phyloP scores from a whole-genome alignment of 2,888 invertebrate species.

The Eupelmus urozonus region DNA sequence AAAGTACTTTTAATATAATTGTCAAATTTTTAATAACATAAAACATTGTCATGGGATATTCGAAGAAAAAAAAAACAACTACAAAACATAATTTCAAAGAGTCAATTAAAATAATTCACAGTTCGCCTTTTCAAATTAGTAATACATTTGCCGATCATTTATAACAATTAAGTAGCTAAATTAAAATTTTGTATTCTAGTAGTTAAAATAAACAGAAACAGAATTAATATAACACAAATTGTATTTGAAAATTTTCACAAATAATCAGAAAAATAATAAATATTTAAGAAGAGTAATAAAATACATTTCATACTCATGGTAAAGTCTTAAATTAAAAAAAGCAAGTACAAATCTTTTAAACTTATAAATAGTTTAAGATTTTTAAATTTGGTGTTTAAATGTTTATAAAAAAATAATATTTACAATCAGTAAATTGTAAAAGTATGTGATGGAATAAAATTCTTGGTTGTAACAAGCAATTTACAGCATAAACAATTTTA shows the following conservation, averaged over 20 bases:
- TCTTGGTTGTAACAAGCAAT: not conserved
- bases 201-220: no score
- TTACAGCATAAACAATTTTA: not conserved
- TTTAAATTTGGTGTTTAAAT: constrained; percentile 11
- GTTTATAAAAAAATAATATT: not conserved
- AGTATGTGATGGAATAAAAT: not conserved
- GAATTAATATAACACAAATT: no score
- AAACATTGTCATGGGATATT: not conserved
- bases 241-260: no score
- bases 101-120: constrained; percentile 15
- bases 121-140: no score
- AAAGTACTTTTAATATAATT: constrained; percentile 15
- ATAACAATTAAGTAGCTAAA: no score
- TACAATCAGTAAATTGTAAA: not conserved
- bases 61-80: not conserved
- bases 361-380: not conserved
- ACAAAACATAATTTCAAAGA: not conserved
- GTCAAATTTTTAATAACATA: not conserved
- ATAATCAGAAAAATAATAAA: not conserved
- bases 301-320: not conserved
- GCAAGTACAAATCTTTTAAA: not conserved
- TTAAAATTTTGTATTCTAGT: no score
- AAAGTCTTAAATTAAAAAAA: not conserved
- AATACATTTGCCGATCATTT: no score
- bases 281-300: not conserved